These are phyloP conservation scores for Spongilla lacustris DNA, from an alignment of 37 sponge, comb jelly and placozoan genomes.

Conservation along the genomic window DNA sequence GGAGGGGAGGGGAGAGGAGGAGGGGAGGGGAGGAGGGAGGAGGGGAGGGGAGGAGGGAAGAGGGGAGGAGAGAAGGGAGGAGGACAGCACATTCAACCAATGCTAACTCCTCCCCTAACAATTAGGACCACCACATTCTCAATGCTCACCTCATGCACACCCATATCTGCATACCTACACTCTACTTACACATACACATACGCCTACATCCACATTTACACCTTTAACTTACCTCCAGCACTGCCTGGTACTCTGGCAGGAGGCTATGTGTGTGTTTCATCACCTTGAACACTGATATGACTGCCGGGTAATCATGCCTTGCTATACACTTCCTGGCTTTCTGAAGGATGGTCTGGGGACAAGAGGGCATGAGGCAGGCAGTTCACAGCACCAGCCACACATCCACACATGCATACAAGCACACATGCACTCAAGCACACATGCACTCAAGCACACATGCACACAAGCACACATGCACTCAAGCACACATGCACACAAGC, in stretches of 20 bases:
- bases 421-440: neutral
- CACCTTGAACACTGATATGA: slow-evolving; percentile 64
- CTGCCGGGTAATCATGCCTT: slow-evolving; percentile 43
- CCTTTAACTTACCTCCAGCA: slow-evolving; percentile 3
- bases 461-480: neutral
- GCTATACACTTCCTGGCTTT: slow-evolving; percentile 51
- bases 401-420: neutral
- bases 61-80: too few species aligned
- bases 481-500: neutral
- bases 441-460: neutral
- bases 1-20: too few species aligned
- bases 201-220: too few species aligned
- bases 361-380: neutral
- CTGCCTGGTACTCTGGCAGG: slow-evolving; percentile 57
- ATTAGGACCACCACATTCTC: neutral
- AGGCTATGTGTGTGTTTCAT: slow-evolving; percentile 50
- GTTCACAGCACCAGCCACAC: neutral
- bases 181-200: too few species aligned
- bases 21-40: neutral
- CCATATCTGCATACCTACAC: neutral
- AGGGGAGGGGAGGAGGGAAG: too few species aligned
- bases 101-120: neutral
- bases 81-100: neutral
- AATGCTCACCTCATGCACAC: neutral
- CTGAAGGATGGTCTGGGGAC: slow-evolving; percentile 16